phyloP scores from a whole-genome alignment of 2,888 invertebrate species.

The Meiosimyza decipiens region DNA sequence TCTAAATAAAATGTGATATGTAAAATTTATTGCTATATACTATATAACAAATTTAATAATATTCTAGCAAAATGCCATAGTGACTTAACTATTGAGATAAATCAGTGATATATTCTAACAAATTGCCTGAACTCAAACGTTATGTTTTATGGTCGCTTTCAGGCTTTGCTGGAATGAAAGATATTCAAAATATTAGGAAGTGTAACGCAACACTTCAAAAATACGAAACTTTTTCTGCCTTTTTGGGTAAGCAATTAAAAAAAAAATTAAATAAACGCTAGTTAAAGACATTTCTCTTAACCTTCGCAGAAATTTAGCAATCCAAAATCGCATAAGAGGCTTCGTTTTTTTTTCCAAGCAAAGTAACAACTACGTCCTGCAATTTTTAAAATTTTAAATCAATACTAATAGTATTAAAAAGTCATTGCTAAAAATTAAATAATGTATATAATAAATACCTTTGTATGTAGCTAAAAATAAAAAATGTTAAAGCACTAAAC shows the following conservation, averaged over 20 bases:
- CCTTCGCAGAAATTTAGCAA: too few relatives aligned
- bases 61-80: not conserved
- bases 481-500: too few relatives aligned
- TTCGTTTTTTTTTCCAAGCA: too few relatives aligned
- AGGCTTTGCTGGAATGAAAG: too few relatives aligned
- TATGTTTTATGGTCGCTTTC: too few relatives aligned
- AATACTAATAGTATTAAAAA: not conserved
- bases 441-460: not conserved
- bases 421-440: not conserved
- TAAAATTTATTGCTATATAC: slow-evolving; percentile 20
- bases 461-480: slow-evolving; percentile 10
- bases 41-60: not conserved
- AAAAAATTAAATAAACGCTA: not conserved
- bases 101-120: not conserved
- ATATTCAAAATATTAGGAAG: too few relatives aligned
- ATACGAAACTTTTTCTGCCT: too few relatives aligned
- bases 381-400: slow-evolving; percentile 22
- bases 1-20: slow-evolving; percentile 30
- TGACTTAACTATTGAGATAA: not conserved
- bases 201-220: too few relatives aligned
- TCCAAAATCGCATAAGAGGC: too few relatives aligned
- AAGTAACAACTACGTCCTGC: slow-evolving; percentile 27
- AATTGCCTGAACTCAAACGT: not conserved
- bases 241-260: not conserved
- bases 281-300: too few relatives aligned